Base-by-base conservation (phyloP, 64 coral and sea anemone genomes). In the Montipora sp. region DNA sequence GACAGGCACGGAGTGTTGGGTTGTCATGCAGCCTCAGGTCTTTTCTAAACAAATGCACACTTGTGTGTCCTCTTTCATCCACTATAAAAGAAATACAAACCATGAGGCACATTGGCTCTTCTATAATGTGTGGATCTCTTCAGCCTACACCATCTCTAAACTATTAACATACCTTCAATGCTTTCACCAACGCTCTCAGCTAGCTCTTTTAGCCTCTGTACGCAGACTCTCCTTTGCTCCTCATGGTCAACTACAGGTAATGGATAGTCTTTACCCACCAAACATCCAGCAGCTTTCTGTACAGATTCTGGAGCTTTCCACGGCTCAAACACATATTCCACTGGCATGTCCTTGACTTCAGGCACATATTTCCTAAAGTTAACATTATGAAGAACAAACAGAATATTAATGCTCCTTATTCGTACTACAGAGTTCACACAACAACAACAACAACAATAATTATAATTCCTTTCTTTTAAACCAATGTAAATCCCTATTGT, bases 1-100 rank as follows among this genome's bases (percentile, higher is more conserved):
- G 46, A 68, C 81, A 84, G 59, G 60, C 8, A 89, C 78, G 73
- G 47, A 95, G 44, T 81, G 59, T 87, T 77, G 95, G 95, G 76
- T 96, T 96, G 90, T 96, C 95, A 66, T 96, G 95, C 15, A 96
- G 90, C 16, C 95, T 70, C 21, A 96, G 86, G 70, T 92, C 95
- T 72, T 96, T 96, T 45, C 95, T 87, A 81, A 96, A 96, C 95
- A 91, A 96, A 12, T 93, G 95, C 53, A 96, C 44, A 87, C 91
- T 87, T 4, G 48, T 88, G 85, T 88, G 48, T 55, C 51, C 24
- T 43, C 73, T 88, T 88, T 68, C 3, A 4, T 48, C 16, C 45
- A 47, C 81, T 84, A 14, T 1, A 84, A 18, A 47, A 7, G 5
- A 69, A 48, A 65, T 6, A 21, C 27, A 27, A 8, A 47, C 8